phyloP scores from a whole-genome alignment of 2,888 invertebrate species.

The Parnassius apollo region DNA sequence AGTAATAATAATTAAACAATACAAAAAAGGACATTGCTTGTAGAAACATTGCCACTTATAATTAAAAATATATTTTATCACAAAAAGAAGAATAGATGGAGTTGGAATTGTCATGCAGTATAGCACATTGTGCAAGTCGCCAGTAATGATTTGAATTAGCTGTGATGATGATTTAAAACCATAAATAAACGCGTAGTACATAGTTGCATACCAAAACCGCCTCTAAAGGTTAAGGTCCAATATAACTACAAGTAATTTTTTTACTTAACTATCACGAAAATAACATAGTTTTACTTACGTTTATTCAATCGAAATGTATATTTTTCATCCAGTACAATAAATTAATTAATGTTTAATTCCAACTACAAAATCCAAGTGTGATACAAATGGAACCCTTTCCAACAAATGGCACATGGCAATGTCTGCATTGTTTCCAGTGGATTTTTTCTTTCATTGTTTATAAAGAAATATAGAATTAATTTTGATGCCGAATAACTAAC shows the following conservation, averaged over 20 bases:
- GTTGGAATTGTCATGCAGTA: slow-evolving; percentile 60
- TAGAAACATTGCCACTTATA: slow-evolving; percentile 37
- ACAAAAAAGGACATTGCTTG: slow-evolving; percentile 29
- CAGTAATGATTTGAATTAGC: slow-evolving; percentile 49
- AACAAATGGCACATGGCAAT: slow-evolving; percentile 77
- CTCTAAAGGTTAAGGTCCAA: slow-evolving; percentile 56
- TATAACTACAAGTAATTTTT: slow-evolving; percentile 61
- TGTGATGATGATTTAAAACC: slow-evolving; percentile 35
- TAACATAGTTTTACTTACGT: slow-evolving; percentile 66
- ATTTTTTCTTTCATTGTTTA: slow-evolving; percentile 51
- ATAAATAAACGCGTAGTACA: slow-evolving; percentile 41
- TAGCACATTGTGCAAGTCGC: slow-evolving; percentile 51
- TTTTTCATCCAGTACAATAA: slow-evolving; percentile 51
- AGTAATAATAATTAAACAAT: slow-evolving; percentile 30
- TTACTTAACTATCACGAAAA: slow-evolving; percentile 77
- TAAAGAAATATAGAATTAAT: slow-evolving; percentile 61
- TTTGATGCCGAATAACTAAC: slow-evolving; percentile 76
- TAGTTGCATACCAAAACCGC: slow-evolving; percentile 66
- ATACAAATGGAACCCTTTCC: slow-evolving; percentile 49
- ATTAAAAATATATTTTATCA: slow-evolving; percentile 47
- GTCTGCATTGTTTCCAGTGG: slow-evolving; percentile 70
- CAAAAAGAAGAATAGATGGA: slow-evolving; percentile 41
- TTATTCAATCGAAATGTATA: slow-evolving; percentile 69
- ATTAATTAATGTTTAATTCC: slow-evolving; percentile 47
- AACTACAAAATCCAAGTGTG: slow-evolving; percentile 49